Base-by-base conservation (phyloP, 2,888 invertebrate genomes). In the Dinocampus coccinellae region DNA sequence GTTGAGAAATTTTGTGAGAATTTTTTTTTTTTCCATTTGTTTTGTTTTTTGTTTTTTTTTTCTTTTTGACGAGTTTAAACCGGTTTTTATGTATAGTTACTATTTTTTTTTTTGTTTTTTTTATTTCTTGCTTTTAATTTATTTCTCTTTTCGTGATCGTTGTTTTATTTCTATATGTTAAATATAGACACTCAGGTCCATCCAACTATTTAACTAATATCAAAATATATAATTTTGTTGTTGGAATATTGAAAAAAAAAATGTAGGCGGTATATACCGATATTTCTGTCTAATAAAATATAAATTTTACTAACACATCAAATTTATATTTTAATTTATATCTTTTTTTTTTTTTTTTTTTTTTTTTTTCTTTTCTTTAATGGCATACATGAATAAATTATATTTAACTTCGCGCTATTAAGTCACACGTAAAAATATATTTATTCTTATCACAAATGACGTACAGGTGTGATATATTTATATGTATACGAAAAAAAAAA, bases 41-140 rank as follows among this genome's bases (percentile, higher is more conserved):
- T n/a, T n/a, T n/a, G n/a, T n/a, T n/a, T n/a, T n/a, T n/a, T n/a
- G n/a, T n/a, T n/a, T n/a, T n/a, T n/a, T n/a, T n/a, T n/a, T n/a
- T n/a, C n/a, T n/a, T n/a, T 34, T 63, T 20, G 22, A 39, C 33
- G 70, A 57, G 57, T 70, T 63, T 64, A 64, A 70, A 70, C 70
- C 58, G 64, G 70, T 64, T 47, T 47, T 47, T 20, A 16, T 47
- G 16, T n/a, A 47, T 47, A 16, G 16, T n/a, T n/a, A n/a, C n/a
- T 47, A n/a, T 20, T 69, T 33, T 20, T 16, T 33, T 39, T 29
- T 53, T 65, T 55, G 53, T 55, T 53, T 36, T 53, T 65, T n/a
- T n/a, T n/a, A n/a, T n/a, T n/a, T n/a, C n/a, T n/a, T n/a, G n/a
- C n/a, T n/a, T n/a, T n/a, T n/a, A n/a, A n/a, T n/a, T n/a, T n/a